Base-by-base conservation (phyloP, 1,140 invertebrate genomes). In the Steinernema feltiae region DNA sequence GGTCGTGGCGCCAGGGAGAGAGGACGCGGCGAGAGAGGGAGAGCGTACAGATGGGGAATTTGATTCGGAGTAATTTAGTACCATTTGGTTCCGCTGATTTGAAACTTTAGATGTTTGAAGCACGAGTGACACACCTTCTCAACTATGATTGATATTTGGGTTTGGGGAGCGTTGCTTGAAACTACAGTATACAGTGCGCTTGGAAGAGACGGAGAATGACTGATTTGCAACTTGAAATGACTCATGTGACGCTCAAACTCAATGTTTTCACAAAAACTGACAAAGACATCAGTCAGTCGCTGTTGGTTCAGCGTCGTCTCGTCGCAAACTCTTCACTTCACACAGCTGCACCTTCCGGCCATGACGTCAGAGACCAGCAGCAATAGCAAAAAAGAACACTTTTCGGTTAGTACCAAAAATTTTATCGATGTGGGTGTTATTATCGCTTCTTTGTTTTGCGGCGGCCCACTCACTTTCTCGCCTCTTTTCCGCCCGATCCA, bases 351-450 rank as follows among this genome's bases (percentile, higher is more conserved):
- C n/a, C 41, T 15, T 3, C 53, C 7, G 3, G 53, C 35, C 7
- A 41, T 63, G 53, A 63, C 53, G 53, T 63, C 53, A 27, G 24
- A 7, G 3, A 63, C 7, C 7, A 7, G 53, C 24, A 63, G 3
- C 53, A 12, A 21, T n/a, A 27, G 15, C 7, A 63, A 63, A 63
- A 63, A 15, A 7, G 15, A 27, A 7, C 35, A 7, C 35, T 41
- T 7, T 7, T 7, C 35, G 18, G 7, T 41, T 12, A 3, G 24
- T n/a, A 27, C 3, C 53, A 63, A 63, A 63, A 63, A 63, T 3
- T 63, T 63, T 63, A 63, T 63, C 53, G 24, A 17, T 63, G 53
- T 63, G 53, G 53, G 53, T 63, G 53, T 63, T 63, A 63, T 63
- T 63, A 63, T 63, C 53, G 53, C 12, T 21, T 63, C 24, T n/a